Conservation (phyloP, 1,140 invertebrate species). For the Drosophila virilis region DNA sequence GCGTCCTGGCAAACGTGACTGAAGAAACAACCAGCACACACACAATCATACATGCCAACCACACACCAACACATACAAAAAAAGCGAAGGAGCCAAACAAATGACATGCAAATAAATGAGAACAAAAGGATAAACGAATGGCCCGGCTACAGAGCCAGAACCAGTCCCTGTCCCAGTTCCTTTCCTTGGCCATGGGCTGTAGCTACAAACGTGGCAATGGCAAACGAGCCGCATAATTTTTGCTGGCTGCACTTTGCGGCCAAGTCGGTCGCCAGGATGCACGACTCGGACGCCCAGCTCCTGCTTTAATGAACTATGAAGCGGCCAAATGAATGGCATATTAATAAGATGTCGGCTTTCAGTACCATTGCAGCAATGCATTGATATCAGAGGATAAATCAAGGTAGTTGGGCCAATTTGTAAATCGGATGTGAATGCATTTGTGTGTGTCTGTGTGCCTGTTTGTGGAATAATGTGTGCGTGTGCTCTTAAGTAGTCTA, state of each 20-base stretch:
- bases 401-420: conserved; percentile 74
- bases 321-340: conserved; percentile 77
- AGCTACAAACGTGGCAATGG: conserved; percentile 43
- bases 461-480: background rate
- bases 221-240: conserved; percentile 81
- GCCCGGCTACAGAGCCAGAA: conserved; percentile 20
- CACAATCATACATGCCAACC: background rate
- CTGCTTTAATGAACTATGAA: conserved; percentile 80
- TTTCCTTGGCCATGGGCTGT: background rate
- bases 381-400: conserved; percentile 71
- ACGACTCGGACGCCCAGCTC: conserved; percentile 37
- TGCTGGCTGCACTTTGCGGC: conserved; percentile 78
- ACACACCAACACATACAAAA: conserved; percentile 6
- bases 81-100: conserved; percentile 48
- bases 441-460: background rate
- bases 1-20: conserved; percentile 76
- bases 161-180: background rate
- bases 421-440: conserved; percentile 48
- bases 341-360: conserved; percentile 77
- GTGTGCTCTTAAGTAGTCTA: conserved; percentile 38
- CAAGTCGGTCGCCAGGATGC: conserved; percentile 65
- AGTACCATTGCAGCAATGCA: conserved; percentile 39
- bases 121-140: conserved; percentile 80
- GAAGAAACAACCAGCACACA: conserved; percentile 28
- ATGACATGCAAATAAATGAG: conserved; percentile 82